phyloP scores from a whole-genome alignment of 2,888 invertebrate species.

The Schizotus pectinicornis region DNA sequence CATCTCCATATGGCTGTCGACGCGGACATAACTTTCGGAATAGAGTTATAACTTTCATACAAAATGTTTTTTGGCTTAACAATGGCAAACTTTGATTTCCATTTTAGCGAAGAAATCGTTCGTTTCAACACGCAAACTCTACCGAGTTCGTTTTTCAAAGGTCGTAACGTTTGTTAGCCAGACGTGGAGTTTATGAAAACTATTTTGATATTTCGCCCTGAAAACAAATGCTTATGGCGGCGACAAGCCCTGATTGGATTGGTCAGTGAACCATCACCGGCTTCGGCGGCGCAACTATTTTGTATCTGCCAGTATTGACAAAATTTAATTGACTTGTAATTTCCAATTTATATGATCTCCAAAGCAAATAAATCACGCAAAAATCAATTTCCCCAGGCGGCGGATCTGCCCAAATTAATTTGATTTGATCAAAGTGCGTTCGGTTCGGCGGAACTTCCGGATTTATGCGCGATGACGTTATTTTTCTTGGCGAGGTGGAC shows the following conservation, averaged over 20 bases:
- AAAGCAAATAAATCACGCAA: neutral
- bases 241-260: constrained; percentile 21
- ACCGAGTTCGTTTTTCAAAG: constrained; percentile 15
- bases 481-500: constrained; percentile 10
- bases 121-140: constrained; percentile 22
- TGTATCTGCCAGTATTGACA: constrained; percentile 14
- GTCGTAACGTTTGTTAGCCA: constrained; percentile 16
- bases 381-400: neutral
- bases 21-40: constrained; percentile 15
- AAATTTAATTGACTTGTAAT: constrained; percentile 20
- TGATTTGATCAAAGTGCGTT: no score
- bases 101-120: constrained; percentile 23
- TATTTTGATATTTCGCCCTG: constrained; percentile 7
- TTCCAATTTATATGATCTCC: constrained; percentile 4
- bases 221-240: constrained; percentile 17
- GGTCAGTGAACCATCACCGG: constrained; percentile 20
- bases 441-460: neutral
- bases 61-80: constrained; percentile 15
- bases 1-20: constrained; percentile 11
- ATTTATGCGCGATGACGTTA: constrained; percentile 6
- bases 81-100: constrained; percentile 29
- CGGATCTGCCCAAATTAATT: no score
- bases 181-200: constrained; percentile 15
- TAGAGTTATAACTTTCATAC: constrained; percentile 22
- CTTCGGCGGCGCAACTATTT: constrained; percentile 11